Base-by-base conservation (phyloP, 2,797 vertebrate genomes). In the Crax fasciolata region DNA sequence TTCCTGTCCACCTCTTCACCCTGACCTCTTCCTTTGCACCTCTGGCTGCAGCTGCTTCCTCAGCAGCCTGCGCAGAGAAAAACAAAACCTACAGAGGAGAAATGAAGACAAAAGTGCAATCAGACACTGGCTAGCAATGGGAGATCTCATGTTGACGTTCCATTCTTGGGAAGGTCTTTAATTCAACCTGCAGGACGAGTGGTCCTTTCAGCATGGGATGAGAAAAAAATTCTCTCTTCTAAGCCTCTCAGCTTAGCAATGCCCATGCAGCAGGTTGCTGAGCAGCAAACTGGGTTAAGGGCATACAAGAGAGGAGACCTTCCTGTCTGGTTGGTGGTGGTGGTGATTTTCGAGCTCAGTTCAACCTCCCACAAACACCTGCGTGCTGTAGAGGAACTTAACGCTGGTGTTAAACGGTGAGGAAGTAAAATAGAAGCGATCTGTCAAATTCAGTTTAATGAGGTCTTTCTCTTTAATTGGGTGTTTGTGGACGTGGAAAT, bases 401-500 rank as follows among this genome's bases (percentile, higher is more conserved):
- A 54, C 0, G 2, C 67, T 32, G 41, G 41, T 0, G 7, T 59
- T 71, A 61, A 82, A n/a, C 0, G 1, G 28, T 1, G 14, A 83
- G 58, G 90, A 80, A 72, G 58, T 11, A 11, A 75, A 91, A 87
- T 5, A 70, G 79, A 74, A 58, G 24, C 27, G 41, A 89, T 63
- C 92, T 84, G 59, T 78, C 81, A 72, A 35, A 80, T 48, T 84
- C 44, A 23, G 1, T 24, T 61, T 58, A 58, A 44, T 4, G 3
- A 92, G 55, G 43, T 13, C 49, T 65, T 76, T 73, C 70, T 51
- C 15, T 63, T 89, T 87, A 74, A 82, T 6, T 71, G 71, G 55
- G 67, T 30, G 48, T 76, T 91, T 51, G 65, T 91, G 75, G 51
- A 79, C 55, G 80, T 67, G 81, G 67, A 68, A 74, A 27, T 25